Evolutionary conservation across 2,888 invertebrate genomes (phyloP), one percentile per base, ranked within the genome.

Genomic region (Schrankia costaestrigalis): DNA sequence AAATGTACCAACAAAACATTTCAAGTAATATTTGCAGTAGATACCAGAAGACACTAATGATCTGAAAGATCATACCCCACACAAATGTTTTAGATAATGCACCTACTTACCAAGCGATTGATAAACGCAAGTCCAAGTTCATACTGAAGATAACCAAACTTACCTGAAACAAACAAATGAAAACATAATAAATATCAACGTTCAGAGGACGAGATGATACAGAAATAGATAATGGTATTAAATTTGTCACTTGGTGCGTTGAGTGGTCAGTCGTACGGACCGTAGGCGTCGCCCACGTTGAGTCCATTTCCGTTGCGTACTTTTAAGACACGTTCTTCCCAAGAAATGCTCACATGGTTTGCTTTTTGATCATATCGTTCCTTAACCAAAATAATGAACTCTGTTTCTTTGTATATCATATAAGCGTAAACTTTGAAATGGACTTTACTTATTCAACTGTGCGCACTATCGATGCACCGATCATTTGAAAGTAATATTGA

Each of bases 221-320:
- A 69, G 59, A 78, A 75, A 74, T 78, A 78, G 68, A 73, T 65
- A 66, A 67, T 60, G 53, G 64, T 67, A 77, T 76, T 62, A 75
- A 72, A 75, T 68, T 72, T 74, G 83, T 80, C 75, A 72, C 65
- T 63, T 60, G 46, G 56, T 57, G 57, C 52, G 61, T 63, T 59
- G 74, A 71, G 69, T 70, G 81, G 81, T 75, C 79, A 76, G 60
- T 72, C 63, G 67, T 61, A 61, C 64, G 55, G 56, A 49, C 58
- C 62, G 81, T 76, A 76, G 79, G 80, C 77, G 75, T 74, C 79
- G 74, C 84, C 84, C 82, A 86, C 83, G 77, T 72, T 58, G 64
- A 59, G 51, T 66, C 69, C 70, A 65, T 77, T 80, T 82, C 82
- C 82, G 81, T 61, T 71, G 71, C 48, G 61, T 56, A 73, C 66